Conservation (phyloP, 1,140 invertebrate genomes). For the Diorhabda elongata region DNA sequence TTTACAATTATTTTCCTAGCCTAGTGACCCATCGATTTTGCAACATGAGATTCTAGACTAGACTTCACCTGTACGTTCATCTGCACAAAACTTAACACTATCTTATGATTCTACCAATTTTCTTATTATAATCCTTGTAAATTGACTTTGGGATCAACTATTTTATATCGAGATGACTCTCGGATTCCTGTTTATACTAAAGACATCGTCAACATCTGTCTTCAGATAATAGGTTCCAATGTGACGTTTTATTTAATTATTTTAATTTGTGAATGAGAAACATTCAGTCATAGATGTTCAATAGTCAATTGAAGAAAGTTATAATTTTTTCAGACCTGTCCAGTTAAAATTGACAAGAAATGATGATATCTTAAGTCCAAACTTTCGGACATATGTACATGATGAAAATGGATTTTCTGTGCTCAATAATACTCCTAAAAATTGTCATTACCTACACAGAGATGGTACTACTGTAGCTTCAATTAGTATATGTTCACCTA, state of each 20-base stretch:
- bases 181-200: neutral
- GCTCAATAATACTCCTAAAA: constrained; percentile 35
- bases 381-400: constrained; percentile 51
- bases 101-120: too few relatives aligned
- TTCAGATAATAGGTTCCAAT: too few relatives aligned
- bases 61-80: too few relatives aligned
- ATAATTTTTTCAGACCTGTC: constrained; percentile 35
- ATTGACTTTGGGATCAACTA: neutral
- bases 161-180: neutral
- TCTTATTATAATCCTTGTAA: too few relatives aligned
- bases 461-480: constrained; percentile 49
- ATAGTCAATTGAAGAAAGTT: too few relatives aligned
- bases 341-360: constrained; percentile 50
- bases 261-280: constrained; percentile 19
- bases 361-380: constrained; percentile 46
- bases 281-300: too few relatives aligned
- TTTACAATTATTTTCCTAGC: too few relatives aligned
- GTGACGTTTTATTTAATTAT: neutral
- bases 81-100: too few relatives aligned
- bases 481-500: constrained; percentile 51
- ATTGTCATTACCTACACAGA: constrained; percentile 53
- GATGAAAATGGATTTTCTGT: constrained; percentile 34
- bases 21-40: too few relatives aligned
- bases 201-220: neutral
- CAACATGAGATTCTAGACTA: too few relatives aligned